A percentile compares a stretch with the other conserved stretches of the same genome.
Evolutionary conservation across 2,888 invertebrate genomes (phyloP).

Genomic region (Pristionchus fissidentatus): DNA sequence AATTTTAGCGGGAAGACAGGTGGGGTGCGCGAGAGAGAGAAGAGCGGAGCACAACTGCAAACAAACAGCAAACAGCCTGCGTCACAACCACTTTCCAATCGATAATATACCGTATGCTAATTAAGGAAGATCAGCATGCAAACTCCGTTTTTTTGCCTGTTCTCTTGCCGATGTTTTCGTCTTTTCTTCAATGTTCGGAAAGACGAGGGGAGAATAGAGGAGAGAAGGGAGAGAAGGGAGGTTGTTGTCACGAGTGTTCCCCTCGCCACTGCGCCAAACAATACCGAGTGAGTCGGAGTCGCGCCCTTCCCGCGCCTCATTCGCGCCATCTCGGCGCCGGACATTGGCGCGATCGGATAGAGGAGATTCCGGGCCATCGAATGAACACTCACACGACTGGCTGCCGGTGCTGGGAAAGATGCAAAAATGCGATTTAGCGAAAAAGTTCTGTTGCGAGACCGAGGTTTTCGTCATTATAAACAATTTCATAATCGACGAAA

Average conservation of each 20-base stretch:
- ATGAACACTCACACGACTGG: constrained; percentile 12
- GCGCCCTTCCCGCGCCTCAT: background rate
- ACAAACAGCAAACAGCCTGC: no score
- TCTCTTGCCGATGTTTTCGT: background rate
- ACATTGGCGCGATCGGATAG: background rate
- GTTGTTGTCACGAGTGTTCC: constrained; percentile 31
- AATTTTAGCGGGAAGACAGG: no score
- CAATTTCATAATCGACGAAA: background rate
- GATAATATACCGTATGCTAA: no score
- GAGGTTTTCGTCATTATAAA: background rate
- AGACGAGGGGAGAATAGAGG: constrained; percentile 21
- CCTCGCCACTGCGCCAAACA: constrained; percentile 21
- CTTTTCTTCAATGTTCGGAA: constrained; percentile 17
- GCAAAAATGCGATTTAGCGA: background rate
- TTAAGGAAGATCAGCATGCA: no score
- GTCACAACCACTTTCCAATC: no score
- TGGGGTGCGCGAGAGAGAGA: no score
- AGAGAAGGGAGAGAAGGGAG: background rate
- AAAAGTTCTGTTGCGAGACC: constrained; percentile 20
- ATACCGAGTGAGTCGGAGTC: background rate
- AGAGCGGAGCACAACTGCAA: no score
- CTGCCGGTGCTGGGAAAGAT: background rate
- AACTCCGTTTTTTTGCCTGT: no score
- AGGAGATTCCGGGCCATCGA: background rate
- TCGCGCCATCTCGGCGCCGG: background rate